Conservation (phyloP, 2,113 vertebrate species). For the Odobenus rosmarus region DNA sequence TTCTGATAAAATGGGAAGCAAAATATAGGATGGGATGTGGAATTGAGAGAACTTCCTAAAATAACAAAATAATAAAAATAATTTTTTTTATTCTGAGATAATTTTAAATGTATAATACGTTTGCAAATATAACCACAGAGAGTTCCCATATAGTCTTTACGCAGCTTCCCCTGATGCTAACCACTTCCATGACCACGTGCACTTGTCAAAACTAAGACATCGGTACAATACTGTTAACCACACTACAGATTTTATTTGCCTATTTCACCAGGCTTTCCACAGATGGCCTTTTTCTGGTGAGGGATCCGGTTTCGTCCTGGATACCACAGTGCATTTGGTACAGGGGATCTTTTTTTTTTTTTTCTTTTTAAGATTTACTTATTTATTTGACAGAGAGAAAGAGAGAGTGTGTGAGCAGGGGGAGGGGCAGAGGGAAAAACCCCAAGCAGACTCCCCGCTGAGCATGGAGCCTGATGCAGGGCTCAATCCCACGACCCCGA, state of each 20-base stretch:
- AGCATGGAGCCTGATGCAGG: rapidly evolving
- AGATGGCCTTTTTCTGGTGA: not conserved
- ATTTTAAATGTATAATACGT: not conserved
- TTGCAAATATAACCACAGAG: not conserved
- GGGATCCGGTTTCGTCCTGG: not conserved
- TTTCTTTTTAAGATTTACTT: not conserved
- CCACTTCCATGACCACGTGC: not conserved
- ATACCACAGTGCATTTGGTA: not conserved
- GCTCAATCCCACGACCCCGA: rapidly evolving
- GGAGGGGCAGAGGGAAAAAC: not conserved
- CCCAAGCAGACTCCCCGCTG: not conserved
- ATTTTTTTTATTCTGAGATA: not conserved
- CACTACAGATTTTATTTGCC: too few relatives aligned
- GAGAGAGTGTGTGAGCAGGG: not conserved
- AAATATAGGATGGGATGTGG: not conserved
- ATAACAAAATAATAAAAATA: not conserved
- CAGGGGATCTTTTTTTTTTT: not conserved
- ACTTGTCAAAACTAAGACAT: not conserved
- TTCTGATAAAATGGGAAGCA: not conserved
- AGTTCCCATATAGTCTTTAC: not conserved
- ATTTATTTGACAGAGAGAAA: not conserved
- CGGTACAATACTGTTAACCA: rapidly evolving
- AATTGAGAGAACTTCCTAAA: not conserved
- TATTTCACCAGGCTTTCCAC: not conserved
- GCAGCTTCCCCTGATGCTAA: rapidly evolving